These are phyloP conservation scores for Mizuhopecten yessoensis DNA, from an alignment of 1,140 invertebrate genomes.

Conservation along the genomic window DNA sequence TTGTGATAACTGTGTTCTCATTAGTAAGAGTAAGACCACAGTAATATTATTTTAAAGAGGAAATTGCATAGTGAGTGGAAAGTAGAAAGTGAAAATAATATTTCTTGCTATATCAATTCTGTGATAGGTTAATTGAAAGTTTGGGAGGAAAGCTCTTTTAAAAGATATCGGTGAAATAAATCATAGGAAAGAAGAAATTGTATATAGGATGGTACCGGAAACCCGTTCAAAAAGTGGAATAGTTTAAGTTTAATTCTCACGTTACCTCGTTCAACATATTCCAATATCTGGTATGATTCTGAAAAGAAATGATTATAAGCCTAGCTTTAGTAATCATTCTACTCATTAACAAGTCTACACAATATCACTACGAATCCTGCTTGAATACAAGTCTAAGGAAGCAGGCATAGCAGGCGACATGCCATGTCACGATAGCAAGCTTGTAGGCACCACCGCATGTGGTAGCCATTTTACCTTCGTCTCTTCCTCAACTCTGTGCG, in stretches of 20 bases:
- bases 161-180: neutral
- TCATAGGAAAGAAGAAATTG: neutral
- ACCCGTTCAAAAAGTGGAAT: neutral
- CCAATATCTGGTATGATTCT: conserved; percentile 27
- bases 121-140: neutral
- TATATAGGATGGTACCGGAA: neutral
- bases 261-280: conserved; percentile 24
- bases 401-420: neutral
- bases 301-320: conserved; percentile 1
- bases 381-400: neutral
- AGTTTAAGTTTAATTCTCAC: neutral
- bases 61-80: neutral
- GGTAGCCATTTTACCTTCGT: conserved; percentile 37
- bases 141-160: neutral
- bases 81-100: neutral
- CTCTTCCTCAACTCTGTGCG: neutral
- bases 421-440: neutral
- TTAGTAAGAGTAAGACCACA: too few species aligned
- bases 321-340: neutral
- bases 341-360: neutral
- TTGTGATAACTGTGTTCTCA: too few species aligned
- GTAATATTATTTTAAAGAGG: too few species aligned
- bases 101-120: neutral
- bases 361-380: neutral
- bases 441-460: neutral